Percentiles rank a stretch among this genome's conserved stretches.
These are phyloP conservation scores for Chloroclystis v-ata DNA, from an alignment of 2,888 invertebrate species.

Conservation along the genomic window DNA sequence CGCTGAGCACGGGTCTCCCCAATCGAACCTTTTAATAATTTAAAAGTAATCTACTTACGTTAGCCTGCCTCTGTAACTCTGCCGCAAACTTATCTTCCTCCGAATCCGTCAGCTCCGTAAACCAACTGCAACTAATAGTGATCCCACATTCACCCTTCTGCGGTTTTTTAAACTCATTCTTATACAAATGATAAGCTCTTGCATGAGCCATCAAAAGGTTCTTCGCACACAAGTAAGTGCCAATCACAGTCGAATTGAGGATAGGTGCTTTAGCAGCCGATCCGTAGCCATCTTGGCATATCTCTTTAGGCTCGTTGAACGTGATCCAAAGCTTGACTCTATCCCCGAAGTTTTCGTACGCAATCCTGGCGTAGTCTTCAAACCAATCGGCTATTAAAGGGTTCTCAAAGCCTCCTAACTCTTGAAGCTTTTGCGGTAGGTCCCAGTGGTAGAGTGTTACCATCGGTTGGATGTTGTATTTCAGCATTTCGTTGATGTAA, in stretches of 20 bases:
- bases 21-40: no score
- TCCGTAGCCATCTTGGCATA: slow-evolving; percentile 66
- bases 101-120: slow-evolving; percentile 43
- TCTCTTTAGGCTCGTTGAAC: slow-evolving; percentile 75
- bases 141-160: slow-evolving; percentile 48
- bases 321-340: slow-evolving; percentile 78
- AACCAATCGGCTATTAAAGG: slow-evolving; percentile 64
- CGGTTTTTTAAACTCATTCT: slow-evolving; percentile 45
- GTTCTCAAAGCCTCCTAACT: slow-evolving; percentile 73
- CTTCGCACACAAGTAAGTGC: slow-evolving; percentile 70
- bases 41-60: slow-evolving; percentile 37
- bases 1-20: no score
- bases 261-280: slow-evolving; percentile 43
- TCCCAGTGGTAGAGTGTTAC: slow-evolving; percentile 78
- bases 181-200: slow-evolving; percentile 57
- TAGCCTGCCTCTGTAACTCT: slow-evolving; percentile 42
- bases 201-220: slow-evolving; percentile 76
- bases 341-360: slow-evolving; percentile 64
- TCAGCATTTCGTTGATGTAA: slow-evolving; percentile 79
- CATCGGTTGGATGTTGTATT: slow-evolving; percentile 79
- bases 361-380: slow-evolving; percentile 66
- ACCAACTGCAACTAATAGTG: slow-evolving; percentile 44
- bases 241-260: slow-evolving; percentile 58
- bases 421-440: slow-evolving; percentile 71
- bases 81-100: slow-evolving; percentile 57